Evolutionary conservation across 2,113 vertebrate species (phyloP).

Genomic region (Cardinalis cardinalis): DNA sequence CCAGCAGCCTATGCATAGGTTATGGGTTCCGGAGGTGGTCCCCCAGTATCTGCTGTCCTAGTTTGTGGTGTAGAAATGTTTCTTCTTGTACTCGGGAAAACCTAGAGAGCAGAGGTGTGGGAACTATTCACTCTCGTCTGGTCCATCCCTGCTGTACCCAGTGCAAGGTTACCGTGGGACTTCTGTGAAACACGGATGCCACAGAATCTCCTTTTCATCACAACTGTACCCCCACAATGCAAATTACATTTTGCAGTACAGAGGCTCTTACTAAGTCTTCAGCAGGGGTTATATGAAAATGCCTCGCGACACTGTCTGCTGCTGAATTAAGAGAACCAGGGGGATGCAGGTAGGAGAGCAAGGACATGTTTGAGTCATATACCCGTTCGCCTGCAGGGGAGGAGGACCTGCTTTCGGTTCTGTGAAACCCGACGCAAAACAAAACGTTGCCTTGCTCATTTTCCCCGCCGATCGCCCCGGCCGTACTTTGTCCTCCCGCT

Average conservation of each 20-base stretch:
- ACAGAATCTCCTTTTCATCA: neutral
- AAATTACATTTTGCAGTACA: neutral
- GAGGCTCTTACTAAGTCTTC: neutral
- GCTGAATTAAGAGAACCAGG: neutral
- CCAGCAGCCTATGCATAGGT: neutral
- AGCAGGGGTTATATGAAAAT: neutral
- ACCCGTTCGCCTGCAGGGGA: neutral
- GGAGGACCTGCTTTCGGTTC: neutral
- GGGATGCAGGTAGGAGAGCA: neutral
- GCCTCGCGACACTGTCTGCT: neutral
- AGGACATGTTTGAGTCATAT: neutral
- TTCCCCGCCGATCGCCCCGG: neutral
- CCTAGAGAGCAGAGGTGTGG: neutral
- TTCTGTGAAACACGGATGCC: neutral
- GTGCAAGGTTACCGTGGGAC: fast-evolving
- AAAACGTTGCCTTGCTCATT: neutral
- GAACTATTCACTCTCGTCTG: neutral
- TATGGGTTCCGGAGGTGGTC: neutral
- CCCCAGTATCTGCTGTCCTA: neutral
- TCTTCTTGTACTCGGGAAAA: neutral
- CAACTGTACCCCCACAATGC: neutral
- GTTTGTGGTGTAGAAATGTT: neutral
- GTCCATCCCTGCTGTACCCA: neutral
- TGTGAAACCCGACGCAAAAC: neutral
- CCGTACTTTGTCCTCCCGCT: neutral